Evolutionary conservation across 1,140 invertebrate species (phyloP).

Genomic region (Halotydeus destructor): DNA sequence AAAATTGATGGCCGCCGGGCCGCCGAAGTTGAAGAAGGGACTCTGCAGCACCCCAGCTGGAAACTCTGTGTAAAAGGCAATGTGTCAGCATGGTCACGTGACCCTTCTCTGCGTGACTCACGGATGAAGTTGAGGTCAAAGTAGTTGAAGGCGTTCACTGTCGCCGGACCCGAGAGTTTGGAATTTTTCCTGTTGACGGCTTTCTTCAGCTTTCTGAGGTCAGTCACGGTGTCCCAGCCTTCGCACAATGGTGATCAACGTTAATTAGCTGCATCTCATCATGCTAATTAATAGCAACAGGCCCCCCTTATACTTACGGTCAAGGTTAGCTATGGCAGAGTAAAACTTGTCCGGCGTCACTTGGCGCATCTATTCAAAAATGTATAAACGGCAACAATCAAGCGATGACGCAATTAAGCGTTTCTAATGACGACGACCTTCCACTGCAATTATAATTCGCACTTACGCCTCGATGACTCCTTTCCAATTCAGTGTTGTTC

Average conservation of each 20-base stretch:
- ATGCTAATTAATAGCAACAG: too few relatives aligned
- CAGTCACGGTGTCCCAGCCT: too few relatives aligned
- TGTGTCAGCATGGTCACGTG: too few relatives aligned
- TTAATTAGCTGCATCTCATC: too few relatives aligned
- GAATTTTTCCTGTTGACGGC: conserved; percentile 66
- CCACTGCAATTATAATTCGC: conserved; percentile 46
- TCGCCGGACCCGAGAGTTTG: conserved; percentile 36
- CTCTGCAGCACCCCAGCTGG: conserved; percentile 75
- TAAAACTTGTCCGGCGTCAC: too few relatives aligned
- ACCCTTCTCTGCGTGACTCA: not conserved
- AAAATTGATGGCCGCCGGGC: conserved; percentile 49
- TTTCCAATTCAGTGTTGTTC: conserved; percentile 22
- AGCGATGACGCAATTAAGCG: too few relatives aligned
- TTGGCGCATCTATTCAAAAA: too few relatives aligned
- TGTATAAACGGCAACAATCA: too few relatives aligned
- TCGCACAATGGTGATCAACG: too few relatives aligned
- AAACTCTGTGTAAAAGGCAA: conserved; percentile 33
- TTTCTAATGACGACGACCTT: conserved; percentile 47
- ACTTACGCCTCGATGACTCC: conserved; percentile 27
- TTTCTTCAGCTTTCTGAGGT: conserved; percentile 49
- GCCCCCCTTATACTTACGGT: too few relatives aligned
- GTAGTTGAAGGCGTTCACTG: conserved; percentile 63
- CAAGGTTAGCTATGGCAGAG: too few relatives aligned
- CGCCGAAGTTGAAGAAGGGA: conserved; percentile 54
- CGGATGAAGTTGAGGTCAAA: conserved; percentile 54